Conservation (phyloP, 2,113 vertebrate genomes). For the Campylomormyrus tamandua region DNA sequence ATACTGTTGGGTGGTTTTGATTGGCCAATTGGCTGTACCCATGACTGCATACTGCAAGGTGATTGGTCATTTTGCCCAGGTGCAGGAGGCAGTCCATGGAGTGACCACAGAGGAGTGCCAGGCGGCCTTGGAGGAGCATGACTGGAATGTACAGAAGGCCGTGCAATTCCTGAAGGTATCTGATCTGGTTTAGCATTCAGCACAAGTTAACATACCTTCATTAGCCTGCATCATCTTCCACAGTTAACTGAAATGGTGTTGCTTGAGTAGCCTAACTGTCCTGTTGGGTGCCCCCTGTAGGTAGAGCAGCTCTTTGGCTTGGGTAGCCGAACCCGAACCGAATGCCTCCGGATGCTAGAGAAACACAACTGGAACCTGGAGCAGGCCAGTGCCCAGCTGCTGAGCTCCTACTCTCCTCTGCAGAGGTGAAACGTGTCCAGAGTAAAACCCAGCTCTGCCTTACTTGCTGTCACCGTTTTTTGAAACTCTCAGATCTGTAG, state of each 20-base stretch:
- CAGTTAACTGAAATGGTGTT: not conserved
- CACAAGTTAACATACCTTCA: not conserved
- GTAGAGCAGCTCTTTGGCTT: constrained; percentile 92
- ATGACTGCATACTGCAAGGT: not conserved
- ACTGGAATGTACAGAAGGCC: constrained; percentile 74
- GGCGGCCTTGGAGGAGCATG: constrained; percentile 74
- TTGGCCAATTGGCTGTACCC: not conserved
- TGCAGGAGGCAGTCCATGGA: constrained; percentile 85
- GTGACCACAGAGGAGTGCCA: constrained; percentile 90
- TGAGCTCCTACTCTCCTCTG: constrained; percentile 68
- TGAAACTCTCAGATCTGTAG: not conserved
- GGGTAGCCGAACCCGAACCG: constrained; percentile 73
- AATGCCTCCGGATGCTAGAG: constrained; percentile 85
- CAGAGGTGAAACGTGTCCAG: constrained; percentile 49
- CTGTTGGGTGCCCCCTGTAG: constrained; percentile 46
- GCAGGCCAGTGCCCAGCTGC: constrained; percentile 78
- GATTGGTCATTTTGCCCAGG: constrained; percentile 51
- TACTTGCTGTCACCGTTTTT: not conserved
- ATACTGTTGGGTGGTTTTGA: not conserved
- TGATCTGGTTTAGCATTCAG: not conserved
- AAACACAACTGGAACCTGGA: constrained; percentile 87
- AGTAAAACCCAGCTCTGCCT: constrained; percentile 19
- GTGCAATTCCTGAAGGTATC: constrained; percentile 82
- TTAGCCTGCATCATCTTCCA: not conserved
- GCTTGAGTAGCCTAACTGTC: not conserved